phyloP scores from a whole-genome alignment of 2,888 invertebrate species.

The Actias luna region DNA sequence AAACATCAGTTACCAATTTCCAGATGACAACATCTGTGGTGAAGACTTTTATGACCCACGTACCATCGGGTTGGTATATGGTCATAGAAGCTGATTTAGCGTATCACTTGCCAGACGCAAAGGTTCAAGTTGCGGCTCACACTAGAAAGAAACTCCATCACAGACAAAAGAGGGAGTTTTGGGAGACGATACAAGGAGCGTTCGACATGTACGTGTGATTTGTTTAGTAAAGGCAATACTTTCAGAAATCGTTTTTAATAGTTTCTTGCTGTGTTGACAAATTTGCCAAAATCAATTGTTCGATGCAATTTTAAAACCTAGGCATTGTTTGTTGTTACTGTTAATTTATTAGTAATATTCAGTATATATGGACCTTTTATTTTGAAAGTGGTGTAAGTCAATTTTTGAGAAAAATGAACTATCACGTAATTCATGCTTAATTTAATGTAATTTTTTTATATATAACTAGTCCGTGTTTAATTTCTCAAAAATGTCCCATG shows the following conservation, averaged over 20 bases:
- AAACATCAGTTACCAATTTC: conserved; percentile 24
- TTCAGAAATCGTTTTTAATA: not conserved
- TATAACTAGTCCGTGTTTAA: too few relatives aligned
- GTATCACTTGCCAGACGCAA: conserved; percentile 75
- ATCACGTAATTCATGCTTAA: too few relatives aligned
- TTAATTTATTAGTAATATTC: too few relatives aligned
- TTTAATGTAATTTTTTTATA: too few relatives aligned
- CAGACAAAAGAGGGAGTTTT: conserved; percentile 79
- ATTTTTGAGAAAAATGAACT: too few relatives aligned
- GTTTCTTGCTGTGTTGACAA: too few relatives aligned
- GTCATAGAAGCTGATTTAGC: conserved; percentile 82
- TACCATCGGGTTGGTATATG: conserved; percentile 81
- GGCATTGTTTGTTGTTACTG: too few relatives aligned
- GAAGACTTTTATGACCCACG: conserved; percentile 80
- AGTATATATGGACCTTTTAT: too few relatives aligned
- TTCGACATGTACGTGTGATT: conserved; percentile 61
- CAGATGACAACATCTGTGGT: conserved; percentile 80
- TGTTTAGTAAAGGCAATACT: not conserved
- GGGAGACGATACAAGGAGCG: conserved; percentile 64
- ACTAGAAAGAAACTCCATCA: conserved; percentile 59
- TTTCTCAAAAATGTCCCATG: too few relatives aligned
- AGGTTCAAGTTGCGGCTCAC: conserved; percentile 49
- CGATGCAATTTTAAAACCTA: too few relatives aligned
- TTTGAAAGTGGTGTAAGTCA: too few relatives aligned
- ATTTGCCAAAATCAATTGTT: too few relatives aligned